Evolutionary conservation across 2,888 invertebrate genomes (phyloP), one percentile per base, ranked within the genome.

Genomic region (Sinelater perroti): DNA sequence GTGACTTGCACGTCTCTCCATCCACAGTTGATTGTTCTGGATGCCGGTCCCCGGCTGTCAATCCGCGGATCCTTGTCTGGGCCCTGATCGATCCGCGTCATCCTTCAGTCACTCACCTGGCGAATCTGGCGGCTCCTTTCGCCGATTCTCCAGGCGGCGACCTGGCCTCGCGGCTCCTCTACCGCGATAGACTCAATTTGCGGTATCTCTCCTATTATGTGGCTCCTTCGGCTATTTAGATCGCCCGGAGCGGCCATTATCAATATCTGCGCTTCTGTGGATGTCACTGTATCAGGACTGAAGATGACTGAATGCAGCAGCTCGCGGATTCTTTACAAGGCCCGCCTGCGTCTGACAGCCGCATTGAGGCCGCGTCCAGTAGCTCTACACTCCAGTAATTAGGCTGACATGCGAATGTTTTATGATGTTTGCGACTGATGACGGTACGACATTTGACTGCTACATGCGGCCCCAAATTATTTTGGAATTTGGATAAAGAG

Each of bases 301-400:
- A 68, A 68, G 65, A 68, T 75, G 74, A 75, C 68, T 72, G 73
- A 72, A 73, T 71, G 73, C 72, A 71, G 65, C 67, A 68, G 72
- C 68, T 72, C 72, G 73, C 72, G 74, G 72, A 74, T 74, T 75
- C 75, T 75, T 74, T 70, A 67, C 68, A 71, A 66, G 65, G 63
- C 56, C 62, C 67, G 65, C 58, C 71, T 74, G 75, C 64, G 38
- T 57, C 55, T 74, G 76, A 75, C 76, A 73, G 70, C 64, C 53
- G 69, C 66, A 74, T 74, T 74, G 72, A 74, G 69, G 67, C 63
- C 70, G 65, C 70, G 72, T 75, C 74, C 74, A 71, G 67, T 68
- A 65, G 65, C 59, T 59, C 67, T 61, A 70, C 69, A 70, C 69
- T 69, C 67, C 70, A 70, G 69, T 73, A 74, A 74, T 74, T 74